phyloP scores from a whole-genome alignment of 2,888 invertebrate species.

The Himalopsyche tibetana region DNA sequence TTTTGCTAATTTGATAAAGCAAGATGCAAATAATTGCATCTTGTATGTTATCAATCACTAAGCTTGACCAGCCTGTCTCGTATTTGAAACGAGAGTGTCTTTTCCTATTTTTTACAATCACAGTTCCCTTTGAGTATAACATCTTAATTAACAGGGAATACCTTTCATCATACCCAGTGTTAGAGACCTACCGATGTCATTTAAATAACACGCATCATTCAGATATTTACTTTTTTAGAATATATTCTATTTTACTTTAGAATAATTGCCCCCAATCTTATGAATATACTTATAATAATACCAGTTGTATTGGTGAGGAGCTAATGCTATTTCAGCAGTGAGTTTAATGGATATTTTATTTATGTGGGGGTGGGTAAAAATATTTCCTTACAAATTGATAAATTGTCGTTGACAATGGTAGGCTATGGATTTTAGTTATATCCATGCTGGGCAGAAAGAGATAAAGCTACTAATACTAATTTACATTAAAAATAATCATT shows the following conservation, averaged over 20 bases:
- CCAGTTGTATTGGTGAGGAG: conserved; percentile 64
- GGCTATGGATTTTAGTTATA: conserved; percentile 44
- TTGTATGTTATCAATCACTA: conserved; percentile 51
- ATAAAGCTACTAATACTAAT: conserved; percentile 54
- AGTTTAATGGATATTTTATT: conserved; percentile 51
- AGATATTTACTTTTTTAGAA: conserved; percentile 65
- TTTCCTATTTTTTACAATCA: conserved; percentile 66
- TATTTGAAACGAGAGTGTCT: conserved; percentile 31
- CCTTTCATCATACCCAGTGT: conserved; percentile 56
- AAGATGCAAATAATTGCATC: conserved; percentile 49
- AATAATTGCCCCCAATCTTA: conserved; percentile 66
- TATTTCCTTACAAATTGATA: conserved; percentile 45
- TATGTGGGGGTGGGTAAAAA: conserved; percentile 43
- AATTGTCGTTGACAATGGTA: conserved; percentile 43
- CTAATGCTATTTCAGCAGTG: conserved; percentile 63
- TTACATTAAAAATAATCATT: conserved; percentile 50
- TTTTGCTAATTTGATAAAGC: conserved; percentile 61
- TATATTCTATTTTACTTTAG: conserved; percentile 66
- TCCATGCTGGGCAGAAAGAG: conserved; percentile 50
- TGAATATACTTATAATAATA: conserved; percentile 62
- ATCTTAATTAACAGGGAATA: conserved; percentile 58
- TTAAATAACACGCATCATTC: conserved; percentile 58
- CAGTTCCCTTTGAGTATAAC: conserved; percentile 65
- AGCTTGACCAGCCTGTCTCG: conserved; percentile 59
- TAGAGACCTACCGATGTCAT: conserved; percentile 61